A percentile compares a stretch with the other conserved stretches of the same genome.
Conservation (phyloP, 2,797 vertebrate species). For the Lepus townsendii region DNA sequence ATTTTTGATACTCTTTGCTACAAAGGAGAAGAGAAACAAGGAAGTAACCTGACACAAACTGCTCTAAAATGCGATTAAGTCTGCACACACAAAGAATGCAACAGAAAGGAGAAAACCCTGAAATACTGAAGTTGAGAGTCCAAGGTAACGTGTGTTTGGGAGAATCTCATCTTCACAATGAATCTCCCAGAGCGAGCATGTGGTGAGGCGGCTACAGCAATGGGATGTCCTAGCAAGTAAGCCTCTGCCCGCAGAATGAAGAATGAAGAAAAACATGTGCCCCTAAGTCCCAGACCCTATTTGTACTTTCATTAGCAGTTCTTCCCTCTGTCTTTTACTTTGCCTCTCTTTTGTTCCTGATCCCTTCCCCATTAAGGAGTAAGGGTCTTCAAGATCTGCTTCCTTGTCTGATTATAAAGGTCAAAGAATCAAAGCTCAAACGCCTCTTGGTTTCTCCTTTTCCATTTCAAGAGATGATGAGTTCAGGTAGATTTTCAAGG, state of each 20-base stretch:
- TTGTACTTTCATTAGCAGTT: neutral
- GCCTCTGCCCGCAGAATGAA: neutral
- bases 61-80: neutral
- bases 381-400: neutral
- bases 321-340: neutral
- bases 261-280: neutral
- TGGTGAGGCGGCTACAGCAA: neutral
- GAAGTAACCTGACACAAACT: neutral
- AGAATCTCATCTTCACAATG: neutral
- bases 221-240: fast-evolving
- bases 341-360: neutral
- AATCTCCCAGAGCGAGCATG: neutral
- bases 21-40: conserved; percentile 27
- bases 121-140: neutral
- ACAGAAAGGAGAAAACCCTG: neutral
- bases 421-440: neutral
- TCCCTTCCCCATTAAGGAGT: neutral
- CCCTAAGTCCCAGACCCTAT: neutral
- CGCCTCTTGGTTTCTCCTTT: neutral
- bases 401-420: neutral
- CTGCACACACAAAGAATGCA: neutral
- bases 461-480: neutral
- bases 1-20: conserved; percentile 17
- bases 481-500: conserved; percentile 14
- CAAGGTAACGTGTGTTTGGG: neutral